Conservation (phyloP, 64 coral and sea anemone species). For the Montipora foliosa region DNA sequence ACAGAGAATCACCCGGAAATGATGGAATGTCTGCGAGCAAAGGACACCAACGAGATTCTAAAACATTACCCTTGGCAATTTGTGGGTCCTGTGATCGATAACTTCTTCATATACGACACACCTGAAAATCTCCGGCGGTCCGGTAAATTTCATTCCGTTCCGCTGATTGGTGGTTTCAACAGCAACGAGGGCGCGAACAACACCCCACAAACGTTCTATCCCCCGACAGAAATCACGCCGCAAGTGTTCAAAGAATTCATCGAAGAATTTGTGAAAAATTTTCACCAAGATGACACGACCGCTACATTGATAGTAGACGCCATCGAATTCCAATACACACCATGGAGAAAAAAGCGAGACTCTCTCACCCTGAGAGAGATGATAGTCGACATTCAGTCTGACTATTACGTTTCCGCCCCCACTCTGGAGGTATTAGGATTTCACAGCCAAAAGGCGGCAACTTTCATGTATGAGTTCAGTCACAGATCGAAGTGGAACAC, state of each 20-base stretch:
- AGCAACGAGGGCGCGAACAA: constrained; percentile 77
- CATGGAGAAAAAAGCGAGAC: constrained; percentile 57
- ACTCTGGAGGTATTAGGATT: constrained; percentile 54
- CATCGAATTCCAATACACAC: constrained; percentile 81
- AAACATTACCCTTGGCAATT: constrained; percentile 16
- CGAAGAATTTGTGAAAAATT: constrained; percentile 23
- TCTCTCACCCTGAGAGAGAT: constrained; percentile 37
- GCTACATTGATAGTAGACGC: constrained; percentile 55
- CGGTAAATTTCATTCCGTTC: constrained; percentile 35
- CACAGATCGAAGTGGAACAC: constrained; percentile 56
- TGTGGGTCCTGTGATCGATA: constrained; percentile 70
- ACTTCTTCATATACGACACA: constrained; percentile 72
- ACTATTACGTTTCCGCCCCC: constrained; percentile 81
- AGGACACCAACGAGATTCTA: constrained; percentile 51
- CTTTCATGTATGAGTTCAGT: constrained; percentile 79
- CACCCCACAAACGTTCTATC: not conserved
- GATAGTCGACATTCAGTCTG: constrained; percentile 73
- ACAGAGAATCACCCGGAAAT: constrained; percentile 44
- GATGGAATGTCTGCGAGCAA: constrained; percentile 66
- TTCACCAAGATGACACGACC: not conserved
- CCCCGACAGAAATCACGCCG: not conserved
- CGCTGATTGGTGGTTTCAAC: constrained; percentile 83
- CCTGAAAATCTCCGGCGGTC: constrained; percentile 73
- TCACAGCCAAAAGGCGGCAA: constrained; percentile 55
- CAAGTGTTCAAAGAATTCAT: constrained; percentile 39